Percentiles rank a stretch among this genome's conserved stretches.
Evolutionary conservation across 2,888 invertebrate species (phyloP).

Genomic region (Sthenelais limicola): DNA sequence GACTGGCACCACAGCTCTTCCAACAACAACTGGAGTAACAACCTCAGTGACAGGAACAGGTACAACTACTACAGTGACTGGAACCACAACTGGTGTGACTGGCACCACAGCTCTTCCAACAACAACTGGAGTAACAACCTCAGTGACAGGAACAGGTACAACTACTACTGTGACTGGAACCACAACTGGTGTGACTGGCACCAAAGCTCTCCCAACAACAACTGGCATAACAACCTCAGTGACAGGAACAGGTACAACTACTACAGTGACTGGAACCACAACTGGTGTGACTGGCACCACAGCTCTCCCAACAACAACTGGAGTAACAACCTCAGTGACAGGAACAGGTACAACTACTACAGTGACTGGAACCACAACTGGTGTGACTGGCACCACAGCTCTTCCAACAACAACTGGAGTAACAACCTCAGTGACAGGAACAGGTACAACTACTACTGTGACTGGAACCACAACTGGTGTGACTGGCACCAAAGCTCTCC

Average conservation of each 20-base stretch:
- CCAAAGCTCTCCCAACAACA: too few species aligned
- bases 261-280: neutral
- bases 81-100: neutral
- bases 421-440: neutral
- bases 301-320: too few species aligned
- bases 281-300: too few species aligned
- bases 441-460: neutral
- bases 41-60: neutral
- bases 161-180: neutral
- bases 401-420: neutral
- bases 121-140: neutral
- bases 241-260: neutral
- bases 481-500: neutral
- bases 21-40: neutral
- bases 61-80: too few species aligned
- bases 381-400: neutral
- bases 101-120: neutral
- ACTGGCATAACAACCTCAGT: neutral
- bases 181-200: too few species aligned
- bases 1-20: neutral
- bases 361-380: neutral
- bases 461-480: neutral
- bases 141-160: neutral
- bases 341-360: neutral
- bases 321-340: neutral